Base-by-base conservation (phyloP, 2,888 invertebrate species). In the Drosophila kokeensis region DNA sequence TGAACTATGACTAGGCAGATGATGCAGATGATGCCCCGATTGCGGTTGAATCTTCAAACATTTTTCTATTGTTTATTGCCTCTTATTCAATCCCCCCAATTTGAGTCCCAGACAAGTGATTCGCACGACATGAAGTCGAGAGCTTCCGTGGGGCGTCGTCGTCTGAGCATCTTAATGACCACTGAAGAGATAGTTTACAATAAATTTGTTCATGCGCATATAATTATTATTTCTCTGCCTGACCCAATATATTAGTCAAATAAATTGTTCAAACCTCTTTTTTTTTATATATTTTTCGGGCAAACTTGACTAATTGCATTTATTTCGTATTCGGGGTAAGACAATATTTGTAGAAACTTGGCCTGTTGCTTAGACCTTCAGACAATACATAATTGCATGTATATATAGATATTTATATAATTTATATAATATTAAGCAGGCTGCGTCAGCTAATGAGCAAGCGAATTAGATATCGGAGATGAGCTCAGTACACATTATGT, bases 1-100 rank as follows among this genome's bases (percentile, higher is more conserved):
- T 87, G 87, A 89, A 87, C 90, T 87, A 90, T 90, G 90, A 89
- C 87, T 89, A 78, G 73, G 77, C 90, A 83, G 80, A 73, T 54
- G 73, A 62, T 38, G 38, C 38, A 38, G 38, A 38, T 65, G 61
- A 10, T 57, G 57, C 57, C 63, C 45, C 54, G 53, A 62, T 61
- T 76, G 76, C 40, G 59, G 53, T 59, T 69, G 38, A 52, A 57
- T 27, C 55, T 29, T 29, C 67, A 59, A 45, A 29, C 66, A 80
- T 79, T 59, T 68, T 68, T 73, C 67, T 73, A 69, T 83, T 76
- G 68, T 68, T 65, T 54, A 29, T 50, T 67, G 61, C 76, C 62
- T 74, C 64, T 69, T 58, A 70, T 79, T 61, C 82, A 82, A 87
- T 76, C 24, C 55, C 49, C 55, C 40, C 73, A 82, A 59, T 45